Evolutionary conservation across 1,140 invertebrate genomes (phyloP).

Genomic region (Apis dorsata): DNA sequence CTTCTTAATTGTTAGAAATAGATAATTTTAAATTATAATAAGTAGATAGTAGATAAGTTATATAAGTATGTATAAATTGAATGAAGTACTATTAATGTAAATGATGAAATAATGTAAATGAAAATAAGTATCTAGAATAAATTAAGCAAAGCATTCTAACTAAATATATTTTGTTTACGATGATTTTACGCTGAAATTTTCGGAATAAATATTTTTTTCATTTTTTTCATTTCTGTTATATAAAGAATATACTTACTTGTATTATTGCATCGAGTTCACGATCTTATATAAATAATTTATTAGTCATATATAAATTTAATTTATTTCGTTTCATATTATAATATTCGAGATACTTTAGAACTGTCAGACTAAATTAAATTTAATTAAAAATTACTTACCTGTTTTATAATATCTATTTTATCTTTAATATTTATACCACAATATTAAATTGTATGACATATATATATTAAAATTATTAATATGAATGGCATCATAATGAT

Average conservation of each 20-base stretch:
- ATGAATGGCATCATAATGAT: too few species aligned
- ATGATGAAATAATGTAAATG: conserved; percentile 26
- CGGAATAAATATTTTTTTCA: too few species aligned
- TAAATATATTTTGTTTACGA: too few species aligned
- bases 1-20: background rate
- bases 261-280: background rate
- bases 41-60: too few species aligned
- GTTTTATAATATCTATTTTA: background rate
- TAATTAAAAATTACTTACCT: background rate
- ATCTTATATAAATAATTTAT: conserved; percentile 11
- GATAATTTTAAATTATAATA: background rate
- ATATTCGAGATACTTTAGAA: background rate
- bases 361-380: background rate
- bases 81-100: too few species aligned
- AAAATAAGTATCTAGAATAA: conserved; percentile 32
- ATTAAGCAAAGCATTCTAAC: background rate
- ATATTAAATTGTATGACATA: background rate
- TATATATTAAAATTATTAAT: too few species aligned
- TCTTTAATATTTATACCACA: background rate
- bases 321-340: background rate
- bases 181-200: too few species aligned
- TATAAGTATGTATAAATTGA: too few species aligned
- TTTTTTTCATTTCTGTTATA: too few species aligned
- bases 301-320: background rate
- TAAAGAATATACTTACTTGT: too few species aligned